Base-by-base conservation (phyloP, 2,888 invertebrate species). In the Encarsia formosa region DNA sequence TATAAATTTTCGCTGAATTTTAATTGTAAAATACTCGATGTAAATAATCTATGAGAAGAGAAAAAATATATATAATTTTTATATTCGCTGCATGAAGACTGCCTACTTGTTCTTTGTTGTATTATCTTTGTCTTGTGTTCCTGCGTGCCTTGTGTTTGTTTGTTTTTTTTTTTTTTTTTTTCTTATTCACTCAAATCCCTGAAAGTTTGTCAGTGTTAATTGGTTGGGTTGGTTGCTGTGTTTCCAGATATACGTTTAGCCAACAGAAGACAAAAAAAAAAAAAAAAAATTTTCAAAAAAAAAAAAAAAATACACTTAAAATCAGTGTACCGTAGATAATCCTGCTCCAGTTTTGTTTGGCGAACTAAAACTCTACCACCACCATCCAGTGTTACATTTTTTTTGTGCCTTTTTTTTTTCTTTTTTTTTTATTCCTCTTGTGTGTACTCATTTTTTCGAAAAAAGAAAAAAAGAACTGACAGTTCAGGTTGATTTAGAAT, bases 241-340 rank as follows among this genome's bases (percentile, higher is more conserved):
- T 73, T 73, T 73, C 67, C 73, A 73, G 73, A 73, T 73, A 65
- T 73, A 73, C 73, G 73, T 73, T 71, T 73, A 73, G 63, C 63
- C 65, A 59, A 59, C 64, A 52, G 48, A 57, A 52, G 52, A 49
- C 47, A 48, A 45, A 47, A 52, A 39, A 42, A 45, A 50, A 52
- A 39, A 46, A n/a, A n/a, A n/a, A n/a, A n/a, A n/a, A n/a, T n/a
- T n/a, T n/a, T n/a, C 50, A 48, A 42, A 31, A 39, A 48, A 38
- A 13, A 42, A 42, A 32, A 38, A 23, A 34, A 44, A 40, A 48
- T 40, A 39, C 16, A 40, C 34, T n/a, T 48, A 50, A 47, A 23
- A 47, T 44, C 52, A 52, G 45, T 57, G 44, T 54, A 54, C 46
- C n/a, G 49, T 56, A 53, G 53, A 52, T 54, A 56, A 50, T 50